Evolutionary conservation across 2,797 vertebrate species (phyloP).

Genomic region (Hemibagrus guttatus): DNA sequence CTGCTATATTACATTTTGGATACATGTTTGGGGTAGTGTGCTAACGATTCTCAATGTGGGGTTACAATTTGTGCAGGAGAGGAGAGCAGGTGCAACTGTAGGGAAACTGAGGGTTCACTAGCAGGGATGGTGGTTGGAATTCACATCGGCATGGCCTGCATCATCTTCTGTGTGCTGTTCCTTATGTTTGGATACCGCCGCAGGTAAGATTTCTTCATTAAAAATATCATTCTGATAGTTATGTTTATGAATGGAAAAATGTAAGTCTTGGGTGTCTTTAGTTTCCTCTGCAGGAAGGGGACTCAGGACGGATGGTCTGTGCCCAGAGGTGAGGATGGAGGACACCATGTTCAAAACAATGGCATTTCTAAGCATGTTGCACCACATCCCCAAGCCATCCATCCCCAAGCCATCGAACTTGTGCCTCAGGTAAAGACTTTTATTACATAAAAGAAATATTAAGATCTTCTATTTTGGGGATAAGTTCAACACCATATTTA

Average conservation of each 20-base stretch:
- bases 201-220: slow-evolving; percentile 66
- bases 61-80: slow-evolving; percentile 57
- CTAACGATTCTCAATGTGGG: background rate
- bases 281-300: slow-evolving; percentile 74
- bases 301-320: slow-evolving; percentile 74
- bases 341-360: slow-evolving; percentile 55
- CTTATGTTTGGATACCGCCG: slow-evolving; percentile 81
- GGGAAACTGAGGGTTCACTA: slow-evolving; percentile 69
- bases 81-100: slow-evolving; percentile 69
- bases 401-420: slow-evolving; percentile 61
- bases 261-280: slow-evolving; percentile 41
- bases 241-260: background rate
- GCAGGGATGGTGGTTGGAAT: slow-evolving; percentile 78
- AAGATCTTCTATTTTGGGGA: background rate
- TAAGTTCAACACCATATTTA: background rate
- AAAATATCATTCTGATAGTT: background rate
- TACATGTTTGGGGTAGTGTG: background rate
- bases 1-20: background rate
- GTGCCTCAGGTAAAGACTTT: slow-evolving; percentile 65
- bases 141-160: slow-evolving; percentile 80
- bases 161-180: slow-evolving; percentile 81
- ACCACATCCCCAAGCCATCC: slow-evolving; percentile 52
- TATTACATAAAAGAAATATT: background rate
- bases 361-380: slow-evolving; percentile 63
- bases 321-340: slow-evolving; percentile 63